Evolutionary conservation across 2,888 invertebrate genomes (phyloP).

Genomic region (Herminia tarsipennalis): DNA sequence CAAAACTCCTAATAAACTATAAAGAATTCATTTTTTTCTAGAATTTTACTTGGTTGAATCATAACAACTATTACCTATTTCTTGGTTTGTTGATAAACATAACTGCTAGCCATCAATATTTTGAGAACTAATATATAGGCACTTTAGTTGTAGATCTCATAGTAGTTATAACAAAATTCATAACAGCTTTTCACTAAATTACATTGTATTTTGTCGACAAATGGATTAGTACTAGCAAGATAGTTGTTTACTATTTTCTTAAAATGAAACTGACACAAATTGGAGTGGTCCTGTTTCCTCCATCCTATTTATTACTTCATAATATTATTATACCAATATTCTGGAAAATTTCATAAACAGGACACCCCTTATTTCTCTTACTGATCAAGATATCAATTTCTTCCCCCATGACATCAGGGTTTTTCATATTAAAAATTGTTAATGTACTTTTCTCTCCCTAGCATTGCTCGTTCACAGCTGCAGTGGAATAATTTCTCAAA

Average conservation of each 20-base stretch:
- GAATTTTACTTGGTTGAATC: neutral
- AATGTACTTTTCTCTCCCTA: constrained; percentile 77
- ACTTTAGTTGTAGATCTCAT: too few relatives aligned
- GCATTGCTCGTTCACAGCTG: constrained; percentile 78
- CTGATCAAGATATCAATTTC: constrained; percentile 57
- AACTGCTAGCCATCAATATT: neutral
- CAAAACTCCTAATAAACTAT: neutral
- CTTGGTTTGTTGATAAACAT: constrained; percentile 27
- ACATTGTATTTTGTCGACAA: too few relatives aligned
- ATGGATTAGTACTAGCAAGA: neutral
- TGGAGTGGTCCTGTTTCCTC: constrained; percentile 38
- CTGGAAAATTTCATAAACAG: constrained; percentile 82
- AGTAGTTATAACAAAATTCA: too few relatives aligned
- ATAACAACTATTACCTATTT: neutral
- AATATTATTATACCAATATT: constrained; percentile 47
- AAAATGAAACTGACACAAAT: constrained; percentile 16
- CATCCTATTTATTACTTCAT: constrained; percentile 29
- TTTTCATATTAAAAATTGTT: constrained; percentile 55
- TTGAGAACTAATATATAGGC: too few relatives aligned
- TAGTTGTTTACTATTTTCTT: constrained; percentile 2
- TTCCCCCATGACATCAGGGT: constrained; percentile 47
- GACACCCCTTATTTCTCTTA: constrained; percentile 82
- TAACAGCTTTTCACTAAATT: too few relatives aligned
- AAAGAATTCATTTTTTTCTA: neutral
- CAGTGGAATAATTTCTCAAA: constrained; percentile 81